phyloP scores from a whole-genome alignment of 1,140 invertebrate species.

The Elymnias hypermnestra region DNA sequence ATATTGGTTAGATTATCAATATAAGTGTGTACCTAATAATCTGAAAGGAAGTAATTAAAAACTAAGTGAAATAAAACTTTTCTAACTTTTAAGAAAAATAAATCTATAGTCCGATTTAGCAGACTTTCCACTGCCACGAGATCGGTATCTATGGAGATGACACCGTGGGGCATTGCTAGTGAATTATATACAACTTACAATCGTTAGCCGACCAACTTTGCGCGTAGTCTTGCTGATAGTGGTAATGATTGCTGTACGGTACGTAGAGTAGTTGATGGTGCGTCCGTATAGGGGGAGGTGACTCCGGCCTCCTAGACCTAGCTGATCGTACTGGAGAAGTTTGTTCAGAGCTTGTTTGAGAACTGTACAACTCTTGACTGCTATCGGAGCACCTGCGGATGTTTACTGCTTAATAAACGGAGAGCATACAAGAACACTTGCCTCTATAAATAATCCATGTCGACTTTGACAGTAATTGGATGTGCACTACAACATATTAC shows the following conservation, averaged over 20 bases:
- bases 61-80: not conserved
- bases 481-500: too few species aligned
- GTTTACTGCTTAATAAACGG: too few species aligned
- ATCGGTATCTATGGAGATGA: too few species aligned
- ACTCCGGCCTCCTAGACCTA: conserved; percentile 77
- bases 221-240: conserved; percentile 56
- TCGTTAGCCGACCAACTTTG: conserved; percentile 50
- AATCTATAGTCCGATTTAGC: not conserved
- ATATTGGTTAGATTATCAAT: too few species aligned
- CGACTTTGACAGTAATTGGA: too few species aligned
- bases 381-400: conserved; percentile 61
- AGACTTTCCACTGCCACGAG: too few species aligned
- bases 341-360: conserved; percentile 63
- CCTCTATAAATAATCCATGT: too few species aligned
- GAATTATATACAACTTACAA: conserved; percentile 33
- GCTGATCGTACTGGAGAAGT: conserved; percentile 52
- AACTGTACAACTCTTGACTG: conserved; percentile 67
- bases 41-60: too few species aligned
- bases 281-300: conserved; percentile 79
- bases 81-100: not conserved
- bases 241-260: conserved; percentile 79
- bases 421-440: too few species aligned
- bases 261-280: conserved; percentile 85
- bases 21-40: too few species aligned
- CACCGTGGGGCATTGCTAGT: too few species aligned